Evolutionary conservation across 2,113 vertebrate species (phyloP).

Genomic region (Calidris pygmaea): DNA sequence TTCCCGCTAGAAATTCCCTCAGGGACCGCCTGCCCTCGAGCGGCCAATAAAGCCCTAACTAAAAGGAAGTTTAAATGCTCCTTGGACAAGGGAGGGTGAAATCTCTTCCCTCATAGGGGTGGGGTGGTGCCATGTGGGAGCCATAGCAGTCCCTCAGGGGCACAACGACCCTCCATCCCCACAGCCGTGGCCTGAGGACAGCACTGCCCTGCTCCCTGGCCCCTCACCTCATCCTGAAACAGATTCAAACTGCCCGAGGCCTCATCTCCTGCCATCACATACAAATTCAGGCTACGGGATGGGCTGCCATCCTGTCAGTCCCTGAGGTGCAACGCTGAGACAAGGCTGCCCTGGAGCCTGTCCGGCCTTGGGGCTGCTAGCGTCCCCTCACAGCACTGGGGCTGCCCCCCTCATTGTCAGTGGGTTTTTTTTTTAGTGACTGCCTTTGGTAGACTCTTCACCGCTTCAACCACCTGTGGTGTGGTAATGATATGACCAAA

Average conservation of each 20-base stretch:
- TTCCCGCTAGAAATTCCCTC: not conserved
- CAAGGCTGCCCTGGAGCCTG: accelerated
- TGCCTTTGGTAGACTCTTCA: not conserved
- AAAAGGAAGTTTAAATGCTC: not conserved
- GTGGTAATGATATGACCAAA: not conserved
- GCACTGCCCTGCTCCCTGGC: accelerated
- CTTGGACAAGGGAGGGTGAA: not conserved
- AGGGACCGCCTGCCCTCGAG: not conserved
- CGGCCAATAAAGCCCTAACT: not conserved
- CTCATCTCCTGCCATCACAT: accelerated
- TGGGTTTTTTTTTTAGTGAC: accelerated
- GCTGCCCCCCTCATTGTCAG: accelerated
- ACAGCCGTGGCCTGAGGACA: accelerated
- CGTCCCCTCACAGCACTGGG: accelerated
- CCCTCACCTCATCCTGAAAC: not conserved
- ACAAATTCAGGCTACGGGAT: accelerated
- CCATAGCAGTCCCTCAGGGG: not conserved
- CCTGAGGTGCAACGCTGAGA: accelerated
- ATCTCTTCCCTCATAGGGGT: too few relatives aligned
- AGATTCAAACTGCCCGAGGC: accelerated
- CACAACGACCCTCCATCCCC: accelerated
- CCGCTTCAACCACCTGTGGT: not conserved
- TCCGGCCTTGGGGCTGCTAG: not conserved
- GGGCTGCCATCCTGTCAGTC: not conserved
- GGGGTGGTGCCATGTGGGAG: accelerated